Evolutionary conservation across 2,888 invertebrate species (phyloP).

Genomic region (Monopis laevigella): DNA sequence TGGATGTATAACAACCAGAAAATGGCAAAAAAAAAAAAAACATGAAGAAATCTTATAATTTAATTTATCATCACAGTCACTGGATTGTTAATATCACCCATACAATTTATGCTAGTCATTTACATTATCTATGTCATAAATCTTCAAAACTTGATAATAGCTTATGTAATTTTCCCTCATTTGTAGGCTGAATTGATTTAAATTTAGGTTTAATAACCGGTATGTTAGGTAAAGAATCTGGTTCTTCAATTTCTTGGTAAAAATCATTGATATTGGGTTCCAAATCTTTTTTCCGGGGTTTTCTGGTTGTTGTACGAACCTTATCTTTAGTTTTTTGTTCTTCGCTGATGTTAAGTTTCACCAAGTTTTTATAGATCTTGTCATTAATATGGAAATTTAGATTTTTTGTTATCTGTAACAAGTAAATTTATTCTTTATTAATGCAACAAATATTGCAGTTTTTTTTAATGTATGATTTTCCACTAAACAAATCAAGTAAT

Average conservation of each 20-base stretch:
- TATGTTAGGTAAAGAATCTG: conserved; percentile 38
- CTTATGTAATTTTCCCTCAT: conserved; percentile 39
- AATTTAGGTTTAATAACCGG: conserved; percentile 39
- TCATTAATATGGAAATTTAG: conserved; percentile 58
- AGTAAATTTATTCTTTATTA: background rate
- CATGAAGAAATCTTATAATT: too few species aligned
- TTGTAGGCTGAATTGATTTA: conserved; percentile 36
- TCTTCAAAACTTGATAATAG: conserved; percentile 44
- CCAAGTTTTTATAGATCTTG: conserved; percentile 50
- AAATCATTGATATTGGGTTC: conserved; percentile 61
- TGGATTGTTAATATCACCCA: too few species aligned
- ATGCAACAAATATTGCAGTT: background rate
- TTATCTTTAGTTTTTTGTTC: conserved; percentile 30
- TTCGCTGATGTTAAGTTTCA: conserved; percentile 48
- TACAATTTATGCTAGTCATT: too few species aligned
- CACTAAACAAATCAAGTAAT: too few species aligned
- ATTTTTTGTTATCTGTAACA: conserved; percentile 48
- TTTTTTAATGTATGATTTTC: too few species aligned
- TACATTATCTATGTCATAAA: conserved; percentile 25
- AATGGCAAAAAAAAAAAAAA: too few species aligned
- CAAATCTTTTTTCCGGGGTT: conserved; percentile 37
- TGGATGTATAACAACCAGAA: too few species aligned
- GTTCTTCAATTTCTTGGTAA: conserved; percentile 37
- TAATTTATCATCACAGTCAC: too few species aligned
- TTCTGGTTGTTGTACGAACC: conserved; percentile 26